These are phyloP conservation scores for Vulpes lagopus DNA, from an alignment of 2,113 vertebrate genomes.

Conservation along the genomic window DNA sequence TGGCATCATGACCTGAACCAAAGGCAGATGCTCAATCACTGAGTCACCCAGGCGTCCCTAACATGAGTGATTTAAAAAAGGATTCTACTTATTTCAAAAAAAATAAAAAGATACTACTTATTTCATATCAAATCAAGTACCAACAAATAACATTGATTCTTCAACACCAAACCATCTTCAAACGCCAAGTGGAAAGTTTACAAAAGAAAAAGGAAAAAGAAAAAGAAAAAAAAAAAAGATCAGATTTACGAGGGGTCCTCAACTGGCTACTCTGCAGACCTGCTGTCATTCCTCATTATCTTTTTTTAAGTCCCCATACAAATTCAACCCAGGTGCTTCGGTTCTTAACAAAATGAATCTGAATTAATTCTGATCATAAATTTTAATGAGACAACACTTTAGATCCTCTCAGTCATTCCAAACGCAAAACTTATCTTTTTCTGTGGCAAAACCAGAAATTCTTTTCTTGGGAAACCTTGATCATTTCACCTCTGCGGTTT, in stretches of 20 bases:
- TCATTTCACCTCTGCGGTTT: background rate
- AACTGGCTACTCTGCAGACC: background rate
- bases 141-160: background rate
- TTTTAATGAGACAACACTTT: slow-evolving; percentile 74
- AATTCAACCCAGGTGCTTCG: slow-evolving; percentile 61
- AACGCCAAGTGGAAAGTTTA: background rate
- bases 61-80: background rate
- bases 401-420: slow-evolving; percentile 34
- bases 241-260: background rate
- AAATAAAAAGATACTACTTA: background rate
- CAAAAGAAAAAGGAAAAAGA: background rate
- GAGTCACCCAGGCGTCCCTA: too few relatives aligned
- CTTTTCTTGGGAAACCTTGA: slow-evolving; percentile 39
- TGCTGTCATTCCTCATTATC: slow-evolving; percentile 26
- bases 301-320: slow-evolving; percentile 22
- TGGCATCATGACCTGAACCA: too few relatives aligned
- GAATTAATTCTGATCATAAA: slow-evolving; percentile 77
- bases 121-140: background rate
- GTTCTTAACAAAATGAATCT: slow-evolving; percentile 61
- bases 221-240: background rate
- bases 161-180: background rate
- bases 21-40: too few relatives aligned
- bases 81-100: background rate
- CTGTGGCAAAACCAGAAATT: background rate
- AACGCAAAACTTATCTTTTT: slow-evolving; percentile 51